Conservation (phyloP, 2,113 vertebrate species). For the Sphaerodactylus townsendi region DNA sequence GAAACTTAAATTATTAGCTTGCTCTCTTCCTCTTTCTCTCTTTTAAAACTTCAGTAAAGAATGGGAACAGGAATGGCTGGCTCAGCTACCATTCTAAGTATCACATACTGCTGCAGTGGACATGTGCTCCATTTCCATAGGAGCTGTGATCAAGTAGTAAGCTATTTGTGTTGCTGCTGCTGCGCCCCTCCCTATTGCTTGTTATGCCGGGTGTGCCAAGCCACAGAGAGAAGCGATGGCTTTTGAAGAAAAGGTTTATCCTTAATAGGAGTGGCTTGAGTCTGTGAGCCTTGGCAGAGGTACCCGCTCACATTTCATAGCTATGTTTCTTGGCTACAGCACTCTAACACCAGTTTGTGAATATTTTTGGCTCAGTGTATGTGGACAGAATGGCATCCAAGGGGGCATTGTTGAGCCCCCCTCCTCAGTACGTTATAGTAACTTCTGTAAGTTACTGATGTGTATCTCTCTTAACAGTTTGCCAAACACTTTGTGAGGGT, state of each 20-base stretch:
- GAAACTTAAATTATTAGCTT: not conserved
- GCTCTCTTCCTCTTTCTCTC: not conserved
- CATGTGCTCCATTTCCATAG: not conserved
- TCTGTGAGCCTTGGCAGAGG: constrained; percentile 56
- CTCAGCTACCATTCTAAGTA: not conserved
- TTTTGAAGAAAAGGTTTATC: constrained; percentile 55
- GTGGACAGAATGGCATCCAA: not conserved
- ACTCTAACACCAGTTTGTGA: constrained; percentile 51
- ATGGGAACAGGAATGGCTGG: not conserved
- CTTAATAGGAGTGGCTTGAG: constrained; percentile 70
- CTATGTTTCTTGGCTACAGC: constrained; percentile 64
- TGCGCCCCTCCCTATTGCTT: not conserved
- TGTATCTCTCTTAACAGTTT: not conserved
- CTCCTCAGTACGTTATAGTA: too few relatives aligned
- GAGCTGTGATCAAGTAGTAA: not conserved
- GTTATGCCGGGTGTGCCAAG: not conserved
- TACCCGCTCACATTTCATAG: constrained; percentile 64
- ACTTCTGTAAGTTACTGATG: not conserved
- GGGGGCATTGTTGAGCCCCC: not conserved
- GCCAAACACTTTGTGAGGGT: not conserved
- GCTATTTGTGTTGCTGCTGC: not conserved
- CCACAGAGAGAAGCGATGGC: constrained; percentile 21
- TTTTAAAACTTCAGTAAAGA: not conserved
- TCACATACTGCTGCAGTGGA: not conserved
- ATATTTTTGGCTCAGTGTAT: constrained; percentile 1